A percentile compares a stretch with the other conserved stretches of the same genome.
These are phyloP conservation scores for Heliconius cydno DNA, from an alignment of 2,888 invertebrate genomes.

Conservation along the genomic window DNA sequence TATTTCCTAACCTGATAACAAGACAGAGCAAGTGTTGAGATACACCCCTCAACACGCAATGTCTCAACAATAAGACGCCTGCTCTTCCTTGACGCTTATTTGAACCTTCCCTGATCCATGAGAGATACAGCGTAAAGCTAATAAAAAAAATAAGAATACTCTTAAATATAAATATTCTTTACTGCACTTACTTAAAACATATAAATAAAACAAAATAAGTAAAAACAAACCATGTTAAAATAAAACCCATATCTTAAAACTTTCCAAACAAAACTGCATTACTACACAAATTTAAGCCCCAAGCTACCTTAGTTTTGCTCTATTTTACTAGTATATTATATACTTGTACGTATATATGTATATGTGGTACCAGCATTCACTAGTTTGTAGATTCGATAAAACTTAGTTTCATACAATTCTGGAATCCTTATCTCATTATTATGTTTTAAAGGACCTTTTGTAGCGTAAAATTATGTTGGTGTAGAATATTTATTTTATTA, in stretches of 20 bases:
- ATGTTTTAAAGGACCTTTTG: neutral
- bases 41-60: too few relatives aligned
- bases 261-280: neutral
- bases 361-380: neutral
- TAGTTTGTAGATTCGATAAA: conserved; percentile 1
- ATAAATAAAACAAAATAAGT: too few relatives aligned
- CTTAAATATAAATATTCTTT: too few relatives aligned
- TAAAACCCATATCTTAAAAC: neutral
- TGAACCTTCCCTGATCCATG: too few relatives aligned
- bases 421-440: neutral
- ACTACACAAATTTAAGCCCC: neutral
- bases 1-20: too few relatives aligned
- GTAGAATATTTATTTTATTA: neutral
- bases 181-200: too few relatives aligned
- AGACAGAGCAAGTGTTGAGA: too few relatives aligned
- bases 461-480: neutral
- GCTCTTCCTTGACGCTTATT: too few relatives aligned
- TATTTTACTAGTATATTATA: neutral
- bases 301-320: neutral
- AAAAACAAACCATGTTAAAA: neutral
- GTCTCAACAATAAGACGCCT: too few relatives aligned
- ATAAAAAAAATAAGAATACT: too few relatives aligned
- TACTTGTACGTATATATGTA: neutral
- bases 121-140: too few relatives aligned
- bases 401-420: neutral